Base-by-base conservation (phyloP, 2,888 invertebrate genomes). In the Erynnis tages region DNA sequence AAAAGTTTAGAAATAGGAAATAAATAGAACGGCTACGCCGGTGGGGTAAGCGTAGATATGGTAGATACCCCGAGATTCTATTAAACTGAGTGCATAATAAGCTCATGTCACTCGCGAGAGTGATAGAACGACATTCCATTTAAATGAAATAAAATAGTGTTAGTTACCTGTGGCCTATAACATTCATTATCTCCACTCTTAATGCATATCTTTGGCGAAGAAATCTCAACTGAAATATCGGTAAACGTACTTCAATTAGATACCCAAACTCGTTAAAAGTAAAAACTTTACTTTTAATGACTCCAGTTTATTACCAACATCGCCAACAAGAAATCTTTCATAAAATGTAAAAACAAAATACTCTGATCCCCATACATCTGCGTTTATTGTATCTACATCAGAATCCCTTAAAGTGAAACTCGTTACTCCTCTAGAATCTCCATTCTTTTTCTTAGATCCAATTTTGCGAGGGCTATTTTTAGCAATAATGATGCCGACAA, bases 321-420 rank as follows among this genome's bases (percentile, higher is more conserved):
- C 93, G 14, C 95, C 94, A 3, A 94, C 91, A 40, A 92, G 90
- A 73, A 93, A 93, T 62, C 90, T 90, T 55, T 91, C 90, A 62
- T 92, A 91, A 59, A 93, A 90, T 49, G 91, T 91, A 30, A 90
- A 84, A 13, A 95, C 85, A 65, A 89, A 92, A 58, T 92, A 91
- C 53, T 90, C 90, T 2, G 91, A 87, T 2, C 95, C 95, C 96
- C 96, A 96, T 56, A 92, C 93, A 55, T 93, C 93, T 10, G 93
- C 93, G 71, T 96, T 95, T 38, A 95, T 93, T 3, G 93, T 92
- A 71, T 94, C 93, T 1, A 91, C 73, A 11, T 91, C 86, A 0
- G 95, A 93, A 80, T 96, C 96, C 57, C 95, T 90, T 17, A 96
- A 59, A 0, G 95, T 95, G 59, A 95, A 94, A 48, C 92, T 93